phyloP scores from a whole-genome alignment of 2,797 vertebrate species.

The Oceanodroma leucorhoa region DNA sequence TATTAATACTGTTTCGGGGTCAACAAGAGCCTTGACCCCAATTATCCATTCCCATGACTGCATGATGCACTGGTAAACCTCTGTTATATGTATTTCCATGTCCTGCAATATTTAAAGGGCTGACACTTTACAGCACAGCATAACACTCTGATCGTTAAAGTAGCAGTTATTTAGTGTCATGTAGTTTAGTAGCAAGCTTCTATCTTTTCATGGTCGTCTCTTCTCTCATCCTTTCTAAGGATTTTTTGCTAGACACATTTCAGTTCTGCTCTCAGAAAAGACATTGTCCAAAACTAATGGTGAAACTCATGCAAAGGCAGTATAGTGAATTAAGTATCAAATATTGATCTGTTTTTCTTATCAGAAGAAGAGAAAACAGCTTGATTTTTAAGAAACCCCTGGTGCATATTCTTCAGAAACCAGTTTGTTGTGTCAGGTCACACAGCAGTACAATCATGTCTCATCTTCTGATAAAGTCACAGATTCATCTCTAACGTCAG shows the following conservation, averaged over 20 bases:
- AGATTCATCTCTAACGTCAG: constrained; percentile 42
- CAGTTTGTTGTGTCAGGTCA: constrained; percentile 9
- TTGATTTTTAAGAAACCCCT: background rate
- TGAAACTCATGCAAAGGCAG: background rate
- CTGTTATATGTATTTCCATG: background rate
- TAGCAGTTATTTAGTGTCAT: background rate
- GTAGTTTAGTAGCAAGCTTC: background rate
- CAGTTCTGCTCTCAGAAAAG: background rate
- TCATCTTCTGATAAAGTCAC: constrained; percentile 55
- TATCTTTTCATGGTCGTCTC: background rate
- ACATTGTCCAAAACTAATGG: background rate
- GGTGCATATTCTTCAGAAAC: background rate
- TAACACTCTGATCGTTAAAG: background rate
- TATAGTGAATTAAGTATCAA: background rate
- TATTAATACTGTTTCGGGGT: background rate
- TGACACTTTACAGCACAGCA: background rate
- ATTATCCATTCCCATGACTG: background rate
- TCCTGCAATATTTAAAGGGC: background rate
- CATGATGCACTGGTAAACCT: background rate
- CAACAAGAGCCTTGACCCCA: background rate
- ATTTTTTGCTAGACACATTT: background rate
- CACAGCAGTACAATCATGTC: background rate
- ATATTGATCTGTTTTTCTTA: background rate
- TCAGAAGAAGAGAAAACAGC: background rate
- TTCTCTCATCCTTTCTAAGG: background rate